Conservation (phyloP, 2,797 vertebrate genomes). For the Glyptemys insculpta region DNA sequence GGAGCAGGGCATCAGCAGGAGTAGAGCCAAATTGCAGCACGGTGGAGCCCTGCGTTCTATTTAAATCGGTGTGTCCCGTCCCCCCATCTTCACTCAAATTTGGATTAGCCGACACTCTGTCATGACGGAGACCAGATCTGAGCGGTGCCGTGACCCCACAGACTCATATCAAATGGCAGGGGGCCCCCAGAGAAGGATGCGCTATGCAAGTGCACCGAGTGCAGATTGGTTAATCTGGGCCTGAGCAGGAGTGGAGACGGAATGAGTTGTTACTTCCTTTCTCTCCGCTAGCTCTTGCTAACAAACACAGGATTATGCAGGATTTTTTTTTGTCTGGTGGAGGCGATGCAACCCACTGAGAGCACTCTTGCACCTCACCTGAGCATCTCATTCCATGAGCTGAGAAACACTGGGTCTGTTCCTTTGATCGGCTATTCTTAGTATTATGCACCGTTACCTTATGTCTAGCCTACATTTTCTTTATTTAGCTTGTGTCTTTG, state of each 20-base stretch:
- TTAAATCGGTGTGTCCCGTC: background rate
- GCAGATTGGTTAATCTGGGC: background rate
- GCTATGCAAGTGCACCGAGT: background rate
- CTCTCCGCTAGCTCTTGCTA: background rate
- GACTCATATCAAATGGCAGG: background rate
- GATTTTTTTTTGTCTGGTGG: background rate
- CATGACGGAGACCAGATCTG: background rate
- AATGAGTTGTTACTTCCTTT: background rate
- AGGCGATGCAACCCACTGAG: background rate
- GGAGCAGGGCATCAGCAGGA: background rate
- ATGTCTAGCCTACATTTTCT: background rate
- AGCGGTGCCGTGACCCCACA: background rate
- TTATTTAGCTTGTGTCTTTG: slow-evolving; percentile 9
- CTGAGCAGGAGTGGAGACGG: background rate
- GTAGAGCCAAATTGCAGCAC: background rate
- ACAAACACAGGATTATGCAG: background rate
- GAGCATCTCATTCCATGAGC: background rate
- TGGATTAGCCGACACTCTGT: background rate
- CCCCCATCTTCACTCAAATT: background rate
- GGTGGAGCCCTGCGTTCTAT: background rate
- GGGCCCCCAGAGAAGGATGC: background rate
- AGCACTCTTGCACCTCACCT: background rate
- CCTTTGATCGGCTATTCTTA: background rate
- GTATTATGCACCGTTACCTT: background rate
- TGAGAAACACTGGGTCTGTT: accelerated